A percentile compares a stretch with the other conserved stretches of the same genome.
Evolutionary conservation across 2,113 vertebrate species (phyloP).

Genomic region (Bostrychus sinensis): DNA sequence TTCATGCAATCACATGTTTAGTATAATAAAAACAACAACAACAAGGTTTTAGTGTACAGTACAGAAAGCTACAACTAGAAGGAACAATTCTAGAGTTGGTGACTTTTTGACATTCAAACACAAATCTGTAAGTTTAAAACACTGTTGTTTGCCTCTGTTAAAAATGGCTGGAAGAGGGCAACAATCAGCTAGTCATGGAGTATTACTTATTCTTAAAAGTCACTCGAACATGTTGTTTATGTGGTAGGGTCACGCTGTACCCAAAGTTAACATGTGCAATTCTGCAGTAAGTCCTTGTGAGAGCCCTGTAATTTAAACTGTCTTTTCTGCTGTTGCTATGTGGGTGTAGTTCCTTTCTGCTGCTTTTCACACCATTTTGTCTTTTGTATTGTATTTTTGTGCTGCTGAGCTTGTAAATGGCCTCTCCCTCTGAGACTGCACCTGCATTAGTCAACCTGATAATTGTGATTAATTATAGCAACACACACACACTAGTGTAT

Average conservation of each 20-base stretch:
- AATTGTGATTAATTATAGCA: conserved; percentile 77
- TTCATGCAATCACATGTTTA: no score
- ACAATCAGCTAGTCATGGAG: neutral
- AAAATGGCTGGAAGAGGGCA: neutral
- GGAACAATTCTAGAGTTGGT: no score
- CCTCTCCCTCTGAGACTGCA: conserved; percentile 66
- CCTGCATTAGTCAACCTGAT: conserved; percentile 73
- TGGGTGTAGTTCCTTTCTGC: conserved; percentile 15
- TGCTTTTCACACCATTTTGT: conserved; percentile 53
- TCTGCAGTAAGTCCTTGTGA: conserved; percentile 3
- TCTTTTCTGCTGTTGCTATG: conserved; percentile 19
- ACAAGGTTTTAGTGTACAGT: no score
- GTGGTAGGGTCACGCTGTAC: neutral
- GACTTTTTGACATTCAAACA: no score
- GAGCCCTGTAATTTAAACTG: neutral
- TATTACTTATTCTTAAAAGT: neutral
- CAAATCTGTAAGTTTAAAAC: no score
- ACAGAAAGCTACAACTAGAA: no score
- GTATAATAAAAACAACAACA: no score
- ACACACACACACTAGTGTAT: conserved; percentile 10
- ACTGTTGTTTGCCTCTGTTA: neutral
- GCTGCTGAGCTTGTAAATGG: conserved; percentile 66
- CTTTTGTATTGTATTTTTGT: conserved; percentile 49
- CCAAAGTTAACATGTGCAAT: neutral
- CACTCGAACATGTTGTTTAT: neutral